These are phyloP conservation scores for Holacanthus passer DNA, from an alignment of 2,113 vertebrate genomes.

Conservation along the genomic window DNA sequence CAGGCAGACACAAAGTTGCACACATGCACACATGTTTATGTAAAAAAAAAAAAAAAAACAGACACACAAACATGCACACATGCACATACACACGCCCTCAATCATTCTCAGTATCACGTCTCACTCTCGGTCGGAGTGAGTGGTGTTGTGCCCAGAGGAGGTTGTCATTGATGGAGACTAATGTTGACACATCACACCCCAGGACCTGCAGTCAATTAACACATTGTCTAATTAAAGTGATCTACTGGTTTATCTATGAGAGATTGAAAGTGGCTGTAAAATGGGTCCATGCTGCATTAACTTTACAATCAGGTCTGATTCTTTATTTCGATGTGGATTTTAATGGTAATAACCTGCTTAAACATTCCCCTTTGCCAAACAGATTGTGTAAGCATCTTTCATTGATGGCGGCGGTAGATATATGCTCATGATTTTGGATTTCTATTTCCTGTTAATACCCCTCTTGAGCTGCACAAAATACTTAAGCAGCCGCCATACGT, in stretches of 20 bases:
- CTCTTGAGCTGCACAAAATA: conserved; percentile 27
- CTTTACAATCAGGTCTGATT: conserved; percentile 73
- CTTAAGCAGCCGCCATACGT: not conserved
- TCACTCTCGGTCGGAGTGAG: conserved; percentile 36
- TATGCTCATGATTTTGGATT: conserved; percentile 40
- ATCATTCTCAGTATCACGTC: conserved; percentile 54
- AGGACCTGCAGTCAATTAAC: conserved; percentile 83
- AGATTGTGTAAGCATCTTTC: conserved; percentile 65
- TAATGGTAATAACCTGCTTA: conserved; percentile 76
- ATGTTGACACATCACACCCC: conserved; percentile 79
- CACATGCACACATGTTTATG: not conserved
- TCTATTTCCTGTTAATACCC: conserved; percentile 35
- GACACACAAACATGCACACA: not conserved
- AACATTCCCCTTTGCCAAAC: conserved; percentile 65
- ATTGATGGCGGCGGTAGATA: conserved; percentile 20
- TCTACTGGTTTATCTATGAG: conserved; percentile 77
- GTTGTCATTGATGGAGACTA: conserved; percentile 75
- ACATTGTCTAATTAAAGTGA: conserved; percentile 86
- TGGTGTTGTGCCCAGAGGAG: conserved; percentile 50
- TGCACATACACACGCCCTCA: not conserved
- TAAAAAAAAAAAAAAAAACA: not conserved
- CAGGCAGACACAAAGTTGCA: not conserved
- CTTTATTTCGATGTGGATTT: conserved; percentile 77
- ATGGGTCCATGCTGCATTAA: conserved; percentile 74
- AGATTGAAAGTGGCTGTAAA: conserved; percentile 75